Evolutionary conservation across 1,140 invertebrate genomes (phyloP).

Genomic region (Tenebrio molitor): DNA sequence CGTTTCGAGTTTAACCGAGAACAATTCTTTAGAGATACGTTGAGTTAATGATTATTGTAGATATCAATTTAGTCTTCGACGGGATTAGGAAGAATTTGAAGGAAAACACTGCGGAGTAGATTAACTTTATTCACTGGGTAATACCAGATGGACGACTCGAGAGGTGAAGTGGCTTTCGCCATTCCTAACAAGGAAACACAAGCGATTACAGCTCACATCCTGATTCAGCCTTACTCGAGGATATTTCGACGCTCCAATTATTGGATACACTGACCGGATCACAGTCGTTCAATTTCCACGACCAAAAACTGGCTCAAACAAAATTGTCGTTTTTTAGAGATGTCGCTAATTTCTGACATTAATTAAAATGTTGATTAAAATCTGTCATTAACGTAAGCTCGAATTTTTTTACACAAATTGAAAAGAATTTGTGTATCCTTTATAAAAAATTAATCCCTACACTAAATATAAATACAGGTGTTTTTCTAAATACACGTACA

Average conservation of each 20-base stretch:
- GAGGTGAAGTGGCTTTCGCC: slow-evolving; percentile 48
- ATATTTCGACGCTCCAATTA: slow-evolving; percentile 25
- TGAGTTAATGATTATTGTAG: slow-evolving; percentile 46
- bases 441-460: no score
- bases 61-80: slow-evolving; percentile 50
- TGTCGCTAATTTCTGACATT: no score
- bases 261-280: slow-evolving; percentile 26
- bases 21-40: slow-evolving; percentile 27
- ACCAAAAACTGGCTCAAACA: not conserved
- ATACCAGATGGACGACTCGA: slow-evolving; percentile 34
- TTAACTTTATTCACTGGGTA: slow-evolving; percentile 35
- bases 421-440: no score
- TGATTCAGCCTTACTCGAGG: slow-evolving; percentile 17
- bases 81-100: slow-evolving; percentile 46
- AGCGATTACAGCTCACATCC: slow-evolving; percentile 34
- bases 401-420: no score
- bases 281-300: slow-evolving; percentile 15
- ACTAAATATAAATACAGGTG: no score
- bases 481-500: no score
- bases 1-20: slow-evolving; percentile 9
- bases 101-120: slow-evolving; percentile 19
- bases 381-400: no score
- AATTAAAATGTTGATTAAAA: no score
- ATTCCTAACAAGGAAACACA: slow-evolving; percentile 36
- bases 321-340: no score